phyloP scores from a whole-genome alignment of 2,888 invertebrate species.

The Bimastos eiseni region DNA sequence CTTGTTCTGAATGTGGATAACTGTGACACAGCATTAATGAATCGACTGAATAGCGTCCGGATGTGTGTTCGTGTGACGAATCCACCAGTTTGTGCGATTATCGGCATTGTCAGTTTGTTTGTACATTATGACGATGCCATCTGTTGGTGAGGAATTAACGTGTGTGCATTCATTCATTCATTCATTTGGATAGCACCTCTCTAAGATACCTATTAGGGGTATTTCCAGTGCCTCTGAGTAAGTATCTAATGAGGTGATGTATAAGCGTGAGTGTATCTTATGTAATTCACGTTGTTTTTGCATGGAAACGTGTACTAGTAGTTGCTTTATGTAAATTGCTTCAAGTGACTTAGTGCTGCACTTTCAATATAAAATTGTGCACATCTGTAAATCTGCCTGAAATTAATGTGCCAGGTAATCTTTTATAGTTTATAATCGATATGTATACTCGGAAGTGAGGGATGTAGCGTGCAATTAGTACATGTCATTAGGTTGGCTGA shows the following conservation, averaged over 20 bases:
- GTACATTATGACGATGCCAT: not conserved
- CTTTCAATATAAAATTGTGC: not conserved
- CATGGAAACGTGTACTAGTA: not conserved
- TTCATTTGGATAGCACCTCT: too few relatives aligned
- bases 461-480: not conserved
- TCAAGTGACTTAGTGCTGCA: not conserved
- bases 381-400: constrained; percentile 5
- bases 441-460: not conserved
- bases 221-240: too few relatives aligned
- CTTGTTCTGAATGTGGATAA: not conserved
- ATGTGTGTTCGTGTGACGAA: not conserved
- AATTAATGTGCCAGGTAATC: not conserved
- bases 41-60: not conserved
- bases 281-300: not conserved
- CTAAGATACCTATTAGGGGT: too few relatives aligned
- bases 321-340: constrained; percentile 2
- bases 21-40: not conserved
- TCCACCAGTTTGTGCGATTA: not conserved
- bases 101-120: not conserved
- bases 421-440: not conserved
- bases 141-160: not conserved
- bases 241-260: too few relatives aligned
- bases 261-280: too few relatives aligned
- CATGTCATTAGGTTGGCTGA: not conserved
- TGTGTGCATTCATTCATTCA: not conserved